Evolutionary conservation across 2,797 vertebrate genomes (phyloP).

Genomic region (Eleutherodactylus coqui): DNA sequence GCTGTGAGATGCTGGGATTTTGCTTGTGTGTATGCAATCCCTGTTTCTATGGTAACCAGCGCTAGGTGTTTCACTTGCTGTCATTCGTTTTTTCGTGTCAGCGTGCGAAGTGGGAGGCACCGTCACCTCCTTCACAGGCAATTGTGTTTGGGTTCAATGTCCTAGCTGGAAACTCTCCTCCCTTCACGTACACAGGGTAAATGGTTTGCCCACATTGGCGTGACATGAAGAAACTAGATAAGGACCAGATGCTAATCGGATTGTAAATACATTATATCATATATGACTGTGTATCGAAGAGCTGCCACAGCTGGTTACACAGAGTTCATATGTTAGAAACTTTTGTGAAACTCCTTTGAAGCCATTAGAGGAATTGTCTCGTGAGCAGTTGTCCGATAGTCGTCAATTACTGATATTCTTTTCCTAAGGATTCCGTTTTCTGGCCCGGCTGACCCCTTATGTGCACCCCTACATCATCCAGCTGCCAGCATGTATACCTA

Average conservation of each 20-base stretch:
- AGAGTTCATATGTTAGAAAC: neutral
- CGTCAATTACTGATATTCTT: too few species aligned
- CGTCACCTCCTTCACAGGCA: conserved; percentile 6
- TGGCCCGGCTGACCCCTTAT: too few species aligned
- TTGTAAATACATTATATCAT: conserved; percentile 1
- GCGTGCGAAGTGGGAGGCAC: conserved; percentile 19
- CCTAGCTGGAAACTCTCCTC: neutral
- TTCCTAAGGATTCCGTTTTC: too few species aligned
- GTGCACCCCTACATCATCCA: neutral
- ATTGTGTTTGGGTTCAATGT: conserved; percentile 48
- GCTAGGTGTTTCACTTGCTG: conserved; percentile 38
- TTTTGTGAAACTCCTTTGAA: neutral
- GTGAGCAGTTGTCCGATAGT: neutral
- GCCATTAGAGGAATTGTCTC: too few species aligned
- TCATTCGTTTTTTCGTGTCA: conserved; percentile 20
- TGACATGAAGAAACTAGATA: conserved; percentile 15
- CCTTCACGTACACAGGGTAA: neutral
- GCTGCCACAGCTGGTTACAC: neutral
- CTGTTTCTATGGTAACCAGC: conserved; percentile 33
- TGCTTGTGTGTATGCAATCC: conserved; percentile 1
- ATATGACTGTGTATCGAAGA: neutral
- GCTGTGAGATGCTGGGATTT: conserved; percentile 21
- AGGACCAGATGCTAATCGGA: conserved; percentile 3
- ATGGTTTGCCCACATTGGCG: neutral
- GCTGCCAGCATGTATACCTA: too few species aligned